Evolutionary conservation across 2,113 vertebrate genomes (phyloP), one percentile per base, ranked within the genome.

Genomic region (Cyprinodon tularosa): DNA sequence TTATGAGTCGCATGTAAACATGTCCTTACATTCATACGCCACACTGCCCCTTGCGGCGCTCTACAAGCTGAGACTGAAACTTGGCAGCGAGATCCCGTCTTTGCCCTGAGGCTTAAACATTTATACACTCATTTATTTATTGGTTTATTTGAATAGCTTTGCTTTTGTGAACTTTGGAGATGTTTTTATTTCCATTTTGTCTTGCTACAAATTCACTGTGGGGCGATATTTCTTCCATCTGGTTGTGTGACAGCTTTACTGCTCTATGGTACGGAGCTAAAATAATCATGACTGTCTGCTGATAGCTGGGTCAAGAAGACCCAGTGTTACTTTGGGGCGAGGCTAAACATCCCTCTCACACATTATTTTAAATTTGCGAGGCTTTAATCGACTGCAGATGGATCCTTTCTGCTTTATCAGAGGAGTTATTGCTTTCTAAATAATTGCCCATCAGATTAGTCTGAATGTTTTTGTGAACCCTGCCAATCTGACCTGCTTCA

Each of bases 371-470:
- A 87, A 93, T 91, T 83, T 89, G 84, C 68, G 69, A 82, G 79
- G 40, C 79, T 92, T 81, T 93, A 93, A 94, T 88, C 59, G 47
- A 20, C 68, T 76, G 72, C 92, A 94, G 92, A 93, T 94, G 93
- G 71, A 74, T 86, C 67, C 74, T 85, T 87, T 89, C 76, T 86
- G 88, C 82, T 90, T 93, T 88, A 91, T 92, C 81, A 74, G 71
- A 1, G 66, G 84, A 90, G 86, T 92, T 90, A 92, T 93, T 88
- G 84, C 88, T 91, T 92, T 91, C 83, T 90, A 93, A 93, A 91
- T 92, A 88, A 92, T 91, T 89, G 88, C 84, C 90, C 81, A 80
- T 76, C 81, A 78, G 81, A 86, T 91, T 84, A 53, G 77, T 86
- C 84, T 86, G 73, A 78, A 88, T 83, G 72, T 83, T 90, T 80